Evolutionary conservation across 2,113 vertebrate genomes (phyloP).

Genomic region (Lophochroa leadbeateri): DNA sequence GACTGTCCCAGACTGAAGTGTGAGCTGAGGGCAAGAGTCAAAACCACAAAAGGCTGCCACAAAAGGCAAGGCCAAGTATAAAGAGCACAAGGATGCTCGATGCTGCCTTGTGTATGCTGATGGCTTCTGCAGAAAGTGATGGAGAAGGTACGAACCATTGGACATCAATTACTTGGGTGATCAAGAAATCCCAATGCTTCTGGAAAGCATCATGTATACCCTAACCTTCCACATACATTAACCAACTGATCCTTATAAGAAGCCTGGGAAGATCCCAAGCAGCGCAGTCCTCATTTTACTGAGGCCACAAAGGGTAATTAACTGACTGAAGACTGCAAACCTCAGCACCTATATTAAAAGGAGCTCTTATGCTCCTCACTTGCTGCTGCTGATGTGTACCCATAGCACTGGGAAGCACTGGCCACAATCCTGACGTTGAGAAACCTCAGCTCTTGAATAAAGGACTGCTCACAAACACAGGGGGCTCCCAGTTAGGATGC

Average conservation of each 20-base stretch:
- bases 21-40: not conserved
- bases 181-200: not conserved
- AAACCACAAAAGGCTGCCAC: not conserved
- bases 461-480: not conserved
- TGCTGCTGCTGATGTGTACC: not conserved
- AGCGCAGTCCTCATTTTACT: not conserved
- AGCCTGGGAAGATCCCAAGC: not conserved
- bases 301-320: not conserved
- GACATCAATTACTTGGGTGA: not conserved
- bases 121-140: not conserved
- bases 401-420: not conserved
- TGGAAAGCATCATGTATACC: not conserved
- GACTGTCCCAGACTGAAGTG: not conserved
- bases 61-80: not conserved
- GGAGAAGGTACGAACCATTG: not conserved
- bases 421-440: rapidly evolving
- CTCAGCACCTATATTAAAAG: not conserved
- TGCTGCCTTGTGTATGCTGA: not conserved
- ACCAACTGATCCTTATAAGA: not conserved
- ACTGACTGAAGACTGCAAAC: not conserved
- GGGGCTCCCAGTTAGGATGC: not conserved
- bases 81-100: not conserved
- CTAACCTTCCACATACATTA: not conserved
- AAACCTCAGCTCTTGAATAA: not conserved
- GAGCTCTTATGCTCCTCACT: not conserved